Base-by-base conservation (phyloP, 2,797 vertebrate species). In the Sebastes matsubarae region DNA sequence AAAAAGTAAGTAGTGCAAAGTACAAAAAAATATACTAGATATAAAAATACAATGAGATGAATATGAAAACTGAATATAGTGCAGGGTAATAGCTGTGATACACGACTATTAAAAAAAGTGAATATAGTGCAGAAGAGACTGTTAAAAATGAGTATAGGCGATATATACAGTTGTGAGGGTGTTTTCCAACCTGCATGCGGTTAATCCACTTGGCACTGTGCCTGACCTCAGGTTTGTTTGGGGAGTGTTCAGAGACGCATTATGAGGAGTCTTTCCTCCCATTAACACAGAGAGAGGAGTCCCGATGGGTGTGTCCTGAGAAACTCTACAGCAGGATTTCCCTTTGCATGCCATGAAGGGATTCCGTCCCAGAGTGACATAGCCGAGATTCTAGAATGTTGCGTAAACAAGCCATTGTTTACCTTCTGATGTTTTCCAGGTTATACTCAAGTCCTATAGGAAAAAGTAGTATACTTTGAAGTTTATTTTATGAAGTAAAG, bases 221-320 rank as follows among this genome's bases (percentile, higher is more conserved):
- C 29, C 67, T 67, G 58, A 7, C 34, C 69, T 42, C 70, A 66
- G 58, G 68, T 79, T 55, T 32, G 13, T 38, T 14, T 14, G 65
- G 29, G 79, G 76, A 82, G 86, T 81, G 25, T 76, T 74, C 46
- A 66, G 29, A 66, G 29, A 67, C 32, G 60, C 55, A 70, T 12
- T 12, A 83, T 73, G 75, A 81, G 84, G 54, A 82, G 85, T 50
- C 72, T 86, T 81, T 84, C 81, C 84, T 84, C 79, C 22, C 75
- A 55, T 75, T 66, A 69, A 18, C 14, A 11, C 13, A 27, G 36
- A 38, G 34, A 38, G 52, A 89, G 90, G 87, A 93, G 25, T 92
- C 87, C 91, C 59, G 34, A 92, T 38, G 90, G 94, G 95, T 89
- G 95, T 94, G 94, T 91, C 89, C 74, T 94, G 93, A 94, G 91